A percentile compares a stretch with the other conserved stretches of the same genome.
phyloP scores from a whole-genome alignment of 2,888 invertebrate genomes.

The Odontothrips loti region DNA sequence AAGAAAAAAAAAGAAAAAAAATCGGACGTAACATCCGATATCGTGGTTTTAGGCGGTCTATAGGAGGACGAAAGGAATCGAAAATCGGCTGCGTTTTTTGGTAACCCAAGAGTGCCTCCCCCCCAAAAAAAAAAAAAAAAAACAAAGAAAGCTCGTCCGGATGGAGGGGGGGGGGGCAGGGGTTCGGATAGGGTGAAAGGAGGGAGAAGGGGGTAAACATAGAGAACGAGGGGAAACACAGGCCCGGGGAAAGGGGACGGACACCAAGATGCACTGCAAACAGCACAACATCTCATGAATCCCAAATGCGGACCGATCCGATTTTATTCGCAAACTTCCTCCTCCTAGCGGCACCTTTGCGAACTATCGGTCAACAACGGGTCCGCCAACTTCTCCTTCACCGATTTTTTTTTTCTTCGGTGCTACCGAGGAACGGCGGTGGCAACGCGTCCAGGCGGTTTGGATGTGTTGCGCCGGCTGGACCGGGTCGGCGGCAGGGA shows the following conservation, averaged over 20 bases:
- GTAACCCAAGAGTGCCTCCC: too few relatives aligned
- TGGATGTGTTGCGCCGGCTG: too few relatives aligned
- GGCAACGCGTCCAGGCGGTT: too few relatives aligned
- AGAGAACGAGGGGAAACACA: background rate
- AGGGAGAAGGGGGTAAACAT: background rate
- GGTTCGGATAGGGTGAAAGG: background rate
- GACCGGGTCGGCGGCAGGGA: too few relatives aligned
- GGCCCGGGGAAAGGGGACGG: background rate
- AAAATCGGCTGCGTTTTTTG: too few relatives aligned
- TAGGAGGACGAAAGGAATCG: too few relatives aligned
- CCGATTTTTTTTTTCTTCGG: background rate
- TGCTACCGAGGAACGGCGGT: background rate
- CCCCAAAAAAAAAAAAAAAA: too few relatives aligned
- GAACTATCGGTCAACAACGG: conserved; percentile 14
- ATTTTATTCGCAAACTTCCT: conserved; percentile 24
- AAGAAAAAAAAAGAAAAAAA: too few relatives aligned
- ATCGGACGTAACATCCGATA: too few relatives aligned
- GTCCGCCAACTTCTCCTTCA: background rate
- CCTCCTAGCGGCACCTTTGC: background rate
- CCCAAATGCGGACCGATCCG: conserved; percentile 21
- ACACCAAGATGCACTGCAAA: background rate
- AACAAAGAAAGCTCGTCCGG: too few relatives aligned
- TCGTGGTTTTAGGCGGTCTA: too few relatives aligned
- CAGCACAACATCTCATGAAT: conserved; percentile 23
- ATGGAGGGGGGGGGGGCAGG: too few relatives aligned